Evolutionary conservation across 1,140 invertebrate species (phyloP).

Genomic region (Calycopis cecrops): DNA sequence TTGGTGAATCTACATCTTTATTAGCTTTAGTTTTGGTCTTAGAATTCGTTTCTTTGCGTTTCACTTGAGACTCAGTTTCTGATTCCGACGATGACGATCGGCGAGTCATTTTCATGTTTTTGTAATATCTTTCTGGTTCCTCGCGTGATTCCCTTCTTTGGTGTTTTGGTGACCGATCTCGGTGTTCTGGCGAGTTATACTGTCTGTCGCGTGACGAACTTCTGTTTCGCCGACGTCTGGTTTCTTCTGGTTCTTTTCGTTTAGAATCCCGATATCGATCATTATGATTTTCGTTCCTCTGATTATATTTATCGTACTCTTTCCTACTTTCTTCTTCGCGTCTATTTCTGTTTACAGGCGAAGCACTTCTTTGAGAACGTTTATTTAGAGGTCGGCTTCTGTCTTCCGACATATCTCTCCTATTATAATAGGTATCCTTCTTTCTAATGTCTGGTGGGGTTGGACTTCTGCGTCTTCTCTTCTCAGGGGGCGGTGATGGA

Average conservation of each 20-base stretch:
- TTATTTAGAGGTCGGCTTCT: slow-evolving; percentile 23
- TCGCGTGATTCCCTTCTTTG: slow-evolving; percentile 31
- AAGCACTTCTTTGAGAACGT: slow-evolving; percentile 35
- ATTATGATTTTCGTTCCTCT: slow-evolving; percentile 33
- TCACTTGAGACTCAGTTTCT: slow-evolving; percentile 38
- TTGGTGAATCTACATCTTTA: slow-evolving; percentile 35
- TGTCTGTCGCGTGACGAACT: slow-evolving; percentile 37
- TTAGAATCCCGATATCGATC: slow-evolving; percentile 33
- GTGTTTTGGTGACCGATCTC: slow-evolving; percentile 36
- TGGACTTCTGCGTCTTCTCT: slow-evolving; percentile 43
- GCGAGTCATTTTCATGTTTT: slow-evolving; percentile 32
- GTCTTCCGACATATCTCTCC: slow-evolving; percentile 41
- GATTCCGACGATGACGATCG: slow-evolving; percentile 39
- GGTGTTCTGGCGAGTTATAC: slow-evolving; percentile 38
- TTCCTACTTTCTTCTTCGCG: slow-evolving; percentile 29
- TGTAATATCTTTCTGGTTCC: slow-evolving; percentile 43
- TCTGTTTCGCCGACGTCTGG: slow-evolving; percentile 39
- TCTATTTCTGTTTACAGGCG: slow-evolving; percentile 40
- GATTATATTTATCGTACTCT: slow-evolving; percentile 39
- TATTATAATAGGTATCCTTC: slow-evolving; percentile 38
- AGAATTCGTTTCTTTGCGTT: slow-evolving; percentile 29
- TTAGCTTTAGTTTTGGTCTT: slow-evolving; percentile 38
- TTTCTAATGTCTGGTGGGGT: slow-evolving; percentile 38
- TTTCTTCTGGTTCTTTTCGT: slow-evolving; percentile 24
- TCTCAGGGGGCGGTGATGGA: slow-evolving; percentile 49